These are phyloP conservation scores for Syngnathus scovelli DNA, from an alignment of 2,113 vertebrate species.

Conservation along the genomic window DNA sequence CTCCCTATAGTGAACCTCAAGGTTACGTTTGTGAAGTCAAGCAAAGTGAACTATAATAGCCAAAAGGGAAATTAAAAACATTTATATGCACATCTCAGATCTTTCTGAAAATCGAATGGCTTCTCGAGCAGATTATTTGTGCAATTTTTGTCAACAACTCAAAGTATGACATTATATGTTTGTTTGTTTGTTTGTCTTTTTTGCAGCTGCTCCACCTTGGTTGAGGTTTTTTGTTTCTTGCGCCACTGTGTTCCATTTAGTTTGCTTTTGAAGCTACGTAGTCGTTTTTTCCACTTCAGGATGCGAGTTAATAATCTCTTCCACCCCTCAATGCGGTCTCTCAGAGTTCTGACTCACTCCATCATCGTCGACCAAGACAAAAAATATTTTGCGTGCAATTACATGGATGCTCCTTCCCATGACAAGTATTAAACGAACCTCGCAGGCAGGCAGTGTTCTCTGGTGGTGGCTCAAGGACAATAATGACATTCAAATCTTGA, in stretches of 20 bases:
- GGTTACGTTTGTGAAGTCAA: constrained; percentile 25
- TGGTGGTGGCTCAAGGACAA: constrained; percentile 52
- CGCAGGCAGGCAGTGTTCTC: constrained; percentile 41
- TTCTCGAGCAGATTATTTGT: not conserved
- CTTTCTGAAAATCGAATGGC: not conserved
- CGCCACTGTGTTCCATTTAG: not conserved
- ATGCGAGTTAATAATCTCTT: constrained; percentile 16
- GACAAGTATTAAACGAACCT: constrained; percentile 50
- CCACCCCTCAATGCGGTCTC: constrained; percentile 19
- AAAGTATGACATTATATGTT: not conserved
- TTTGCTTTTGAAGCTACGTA: not conserved
- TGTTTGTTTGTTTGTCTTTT: not conserved
- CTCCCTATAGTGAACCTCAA: constrained; percentile 30
- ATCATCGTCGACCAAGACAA: constrained; percentile 17
- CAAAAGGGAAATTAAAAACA: not conserved
- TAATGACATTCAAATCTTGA: constrained; percentile 70
- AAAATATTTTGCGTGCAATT: constrained; percentile 64
- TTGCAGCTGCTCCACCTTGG: not conserved
- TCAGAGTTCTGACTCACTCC: constrained; percentile 34
- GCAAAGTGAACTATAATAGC: not conserved
- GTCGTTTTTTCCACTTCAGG: constrained; percentile 23
- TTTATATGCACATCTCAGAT: not conserved
- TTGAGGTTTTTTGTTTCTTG: not conserved
- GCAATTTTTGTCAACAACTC: not conserved
- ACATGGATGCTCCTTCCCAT: constrained; percentile 53